Conservation (phyloP, 1,140 invertebrate species). For the Drosophila athabasca region DNA sequence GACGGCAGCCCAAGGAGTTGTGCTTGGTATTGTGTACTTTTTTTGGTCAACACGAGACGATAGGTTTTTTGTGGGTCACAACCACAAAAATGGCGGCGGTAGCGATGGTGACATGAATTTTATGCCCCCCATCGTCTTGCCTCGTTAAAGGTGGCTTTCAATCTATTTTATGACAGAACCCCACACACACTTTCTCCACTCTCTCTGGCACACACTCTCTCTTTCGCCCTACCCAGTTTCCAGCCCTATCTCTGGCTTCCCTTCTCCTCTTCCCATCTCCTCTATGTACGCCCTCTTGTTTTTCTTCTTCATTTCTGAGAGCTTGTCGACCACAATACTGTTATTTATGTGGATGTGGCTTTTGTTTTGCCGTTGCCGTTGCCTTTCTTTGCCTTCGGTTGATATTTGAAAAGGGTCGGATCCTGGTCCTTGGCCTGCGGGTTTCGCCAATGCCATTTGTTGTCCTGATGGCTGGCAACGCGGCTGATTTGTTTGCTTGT, state of each 20-base stretch:
- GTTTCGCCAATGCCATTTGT: constrained; percentile 14
- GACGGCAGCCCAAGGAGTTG: background rate
- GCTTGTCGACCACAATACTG: constrained; percentile 61
- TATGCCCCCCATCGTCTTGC: constrained; percentile 21
- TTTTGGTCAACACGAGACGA: constrained; percentile 14
- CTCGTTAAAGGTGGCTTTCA: constrained; percentile 41
- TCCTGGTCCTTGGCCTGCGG: constrained; percentile 38
- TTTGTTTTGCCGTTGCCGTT: constrained; percentile 60
- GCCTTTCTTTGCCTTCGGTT: constrained; percentile 26
- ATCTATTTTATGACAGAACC: constrained; percentile 64
- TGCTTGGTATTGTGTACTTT: constrained; percentile 9
- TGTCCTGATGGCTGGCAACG: constrained; percentile 37
- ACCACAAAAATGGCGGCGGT: constrained; percentile 60
- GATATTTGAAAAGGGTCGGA: constrained; percentile 67
- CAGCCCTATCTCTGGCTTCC: too few relatives aligned
- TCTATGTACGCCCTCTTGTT: constrained; percentile 18
- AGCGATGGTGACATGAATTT: constrained; percentile 43
- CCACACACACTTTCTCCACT: constrained; percentile 11
- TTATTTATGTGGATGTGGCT: constrained; percentile 76
- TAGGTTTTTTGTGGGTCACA: constrained; percentile 72
- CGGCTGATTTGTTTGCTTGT: constrained; percentile 39
- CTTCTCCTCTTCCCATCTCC: background rate
- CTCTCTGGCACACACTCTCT: constrained; percentile 18
- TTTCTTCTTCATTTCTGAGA: constrained; percentile 34
- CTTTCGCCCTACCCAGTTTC: background rate